phyloP scores from a whole-genome alignment of 2,888 invertebrate genomes.

The Chamaedrilus cognettii region DNA sequence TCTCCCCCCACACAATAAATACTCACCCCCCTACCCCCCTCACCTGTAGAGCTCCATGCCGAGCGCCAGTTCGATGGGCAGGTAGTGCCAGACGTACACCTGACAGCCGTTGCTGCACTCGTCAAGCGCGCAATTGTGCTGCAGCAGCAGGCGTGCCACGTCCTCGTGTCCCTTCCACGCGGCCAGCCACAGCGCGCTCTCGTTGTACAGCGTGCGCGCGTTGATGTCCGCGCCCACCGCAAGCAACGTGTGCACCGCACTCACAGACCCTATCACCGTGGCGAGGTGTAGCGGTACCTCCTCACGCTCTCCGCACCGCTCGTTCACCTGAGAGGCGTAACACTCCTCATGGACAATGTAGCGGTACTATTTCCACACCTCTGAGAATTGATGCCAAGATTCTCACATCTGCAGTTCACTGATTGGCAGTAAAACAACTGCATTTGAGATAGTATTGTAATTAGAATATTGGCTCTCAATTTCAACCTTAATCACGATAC shows the following conservation, averaged over 20 bases:
- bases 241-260: conserved; percentile 17
- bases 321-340: too few species aligned
- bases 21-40: not conserved
- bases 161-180: conserved; percentile 30
- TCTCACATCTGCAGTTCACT: too few species aligned
- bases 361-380: too few species aligned
- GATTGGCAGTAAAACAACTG: too few species aligned
- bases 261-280: conserved; percentile 23
- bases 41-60: conserved; percentile 16
- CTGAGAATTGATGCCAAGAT: too few species aligned
- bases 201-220: conserved; percentile 25
- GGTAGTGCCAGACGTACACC: conserved; percentile 30
- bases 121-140: conserved; percentile 28
- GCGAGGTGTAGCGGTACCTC: conserved; percentile 34
- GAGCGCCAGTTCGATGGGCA: conserved; percentile 30
- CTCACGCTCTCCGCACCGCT: conserved; percentile 29
- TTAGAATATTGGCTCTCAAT: too few species aligned
- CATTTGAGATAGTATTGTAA: too few species aligned
- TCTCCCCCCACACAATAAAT: not conserved
- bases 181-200: conserved; percentile 33
- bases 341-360: too few species aligned
- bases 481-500: too few species aligned
- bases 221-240: conserved; percentile 28
- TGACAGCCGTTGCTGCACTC: conserved; percentile 30
- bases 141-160: conserved; percentile 17